A percentile compares a stretch with the other conserved stretches of the same genome.
Evolutionary conservation across 2,797 vertebrate species (phyloP).

Genomic region (Parotocinclus haroldoi): DNA sequence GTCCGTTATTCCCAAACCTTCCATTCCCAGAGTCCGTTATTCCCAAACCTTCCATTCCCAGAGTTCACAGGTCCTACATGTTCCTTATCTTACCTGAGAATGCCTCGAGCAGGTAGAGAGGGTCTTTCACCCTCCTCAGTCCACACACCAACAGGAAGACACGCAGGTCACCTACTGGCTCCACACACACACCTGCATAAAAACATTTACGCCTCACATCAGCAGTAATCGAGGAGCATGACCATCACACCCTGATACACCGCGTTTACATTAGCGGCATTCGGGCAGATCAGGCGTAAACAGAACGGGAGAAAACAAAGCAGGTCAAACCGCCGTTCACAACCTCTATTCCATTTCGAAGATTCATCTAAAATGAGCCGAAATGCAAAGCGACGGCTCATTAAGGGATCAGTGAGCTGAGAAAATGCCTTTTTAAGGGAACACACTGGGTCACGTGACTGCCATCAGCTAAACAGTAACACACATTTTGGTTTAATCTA

Average conservation of each 20-base stretch:
- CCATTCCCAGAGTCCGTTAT: no score
- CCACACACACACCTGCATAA: conserved; percentile 36
- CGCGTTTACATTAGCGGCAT: background rate
- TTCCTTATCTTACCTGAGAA: conserved; percentile 64
- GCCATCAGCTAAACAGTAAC: background rate
- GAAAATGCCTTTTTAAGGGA: background rate
- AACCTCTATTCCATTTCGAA: background rate
- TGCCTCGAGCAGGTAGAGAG: conserved; percentile 80
- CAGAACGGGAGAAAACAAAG: background rate
- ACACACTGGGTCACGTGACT: background rate
- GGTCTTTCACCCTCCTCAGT: conserved; percentile 88
- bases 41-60: no score
- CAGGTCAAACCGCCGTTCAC: background rate
- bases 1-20: no score
- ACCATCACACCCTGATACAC: background rate
- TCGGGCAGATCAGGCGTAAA: background rate
- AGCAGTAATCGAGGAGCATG: background rate
- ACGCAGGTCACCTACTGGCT: conserved; percentile 47
- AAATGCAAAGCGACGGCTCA: background rate
- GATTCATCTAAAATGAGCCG: background rate
- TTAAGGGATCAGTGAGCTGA: background rate
- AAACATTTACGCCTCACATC: background rate
- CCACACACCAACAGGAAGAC: conserved; percentile 91
- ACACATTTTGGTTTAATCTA: no score
- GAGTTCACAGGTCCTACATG: no score